phyloP scores from a whole-genome alignment of 2,888 invertebrate genomes.

The Diarsia brunnea region DNA sequence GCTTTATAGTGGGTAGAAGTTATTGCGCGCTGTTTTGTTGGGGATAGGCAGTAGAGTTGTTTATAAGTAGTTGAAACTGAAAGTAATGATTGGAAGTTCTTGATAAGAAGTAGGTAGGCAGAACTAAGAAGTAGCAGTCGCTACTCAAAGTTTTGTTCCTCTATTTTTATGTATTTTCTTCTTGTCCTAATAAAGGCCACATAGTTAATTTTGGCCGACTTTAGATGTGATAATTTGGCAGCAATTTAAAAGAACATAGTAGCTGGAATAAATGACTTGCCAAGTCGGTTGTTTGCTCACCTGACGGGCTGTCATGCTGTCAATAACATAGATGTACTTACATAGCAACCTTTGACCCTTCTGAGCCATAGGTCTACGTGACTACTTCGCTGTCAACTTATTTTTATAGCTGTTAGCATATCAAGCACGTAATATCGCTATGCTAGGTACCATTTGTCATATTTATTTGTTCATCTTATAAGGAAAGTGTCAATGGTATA shows the following conservation, averaged over 20 bases:
- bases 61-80: neutral
- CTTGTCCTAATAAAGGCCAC: too few species aligned
- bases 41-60: neutral
- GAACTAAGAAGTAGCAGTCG: neutral
- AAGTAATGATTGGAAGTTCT: neutral
- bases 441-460: neutral
- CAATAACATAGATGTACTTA: neutral
- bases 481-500: constrained; percentile 1
- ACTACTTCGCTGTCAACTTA: neutral
- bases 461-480: neutral
- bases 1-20: neutral
- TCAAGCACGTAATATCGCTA: neutral
- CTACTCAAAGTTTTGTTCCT: neutral
- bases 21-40: constrained; percentile 19
- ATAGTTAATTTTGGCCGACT: neutral
- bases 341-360: constrained; percentile 17
- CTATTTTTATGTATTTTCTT: neutral
- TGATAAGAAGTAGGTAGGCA: neutral
- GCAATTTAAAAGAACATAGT: neutral
- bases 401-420: neutral
- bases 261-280: neutral
- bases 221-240: neutral
- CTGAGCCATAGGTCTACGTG: constrained; percentile 18
- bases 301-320: neutral
- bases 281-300: constrained; percentile 3